Evolutionary conservation across 2,797 vertebrate species (phyloP).

Genomic region (Melanotaenia parkinsoni): DNA sequence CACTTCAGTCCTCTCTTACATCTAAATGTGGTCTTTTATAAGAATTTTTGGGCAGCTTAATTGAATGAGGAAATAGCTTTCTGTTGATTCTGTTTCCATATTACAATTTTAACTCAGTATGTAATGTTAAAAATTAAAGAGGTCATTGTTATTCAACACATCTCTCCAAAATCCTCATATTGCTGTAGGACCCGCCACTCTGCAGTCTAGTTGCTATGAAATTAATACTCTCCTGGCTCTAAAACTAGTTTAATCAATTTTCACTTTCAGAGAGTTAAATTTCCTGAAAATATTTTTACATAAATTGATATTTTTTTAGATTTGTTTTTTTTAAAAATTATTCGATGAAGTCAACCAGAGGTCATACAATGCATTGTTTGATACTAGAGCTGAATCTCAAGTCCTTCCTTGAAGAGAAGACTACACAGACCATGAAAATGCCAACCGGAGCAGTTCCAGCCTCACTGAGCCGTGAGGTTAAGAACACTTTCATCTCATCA

Average conservation of each 20-base stretch:
- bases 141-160: neutral
- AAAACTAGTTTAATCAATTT: neutral
- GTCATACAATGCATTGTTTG: slow-evolving; percentile 1
- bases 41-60: neutral
- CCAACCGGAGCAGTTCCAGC: slow-evolving; percentile 15
- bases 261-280: too few species aligned
- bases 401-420: slow-evolving; percentile 14
- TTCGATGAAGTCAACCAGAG: neutral
- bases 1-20: neutral
- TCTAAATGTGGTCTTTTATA: neutral
- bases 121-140: neutral
- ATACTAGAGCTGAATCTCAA: slow-evolving; percentile 5
- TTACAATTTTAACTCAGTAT: neutral
- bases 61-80: neutral
- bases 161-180: neutral
- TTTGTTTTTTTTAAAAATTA: neutral
- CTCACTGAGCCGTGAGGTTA: slow-evolving; percentile 25
- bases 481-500: slow-evolving; percentile 21
- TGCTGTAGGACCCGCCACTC: neutral
- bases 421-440: slow-evolving; percentile 23
- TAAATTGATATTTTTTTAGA: neutral
- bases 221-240: neutral
- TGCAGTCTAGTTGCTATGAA: neutral
- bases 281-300: neutral
- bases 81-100: too few species aligned